A percentile compares a stretch with the other conserved stretches of the same genome.
phyloP scores from a whole-genome alignment of 1,140 invertebrate species.

The Druon quercuslanigerum region DNA sequence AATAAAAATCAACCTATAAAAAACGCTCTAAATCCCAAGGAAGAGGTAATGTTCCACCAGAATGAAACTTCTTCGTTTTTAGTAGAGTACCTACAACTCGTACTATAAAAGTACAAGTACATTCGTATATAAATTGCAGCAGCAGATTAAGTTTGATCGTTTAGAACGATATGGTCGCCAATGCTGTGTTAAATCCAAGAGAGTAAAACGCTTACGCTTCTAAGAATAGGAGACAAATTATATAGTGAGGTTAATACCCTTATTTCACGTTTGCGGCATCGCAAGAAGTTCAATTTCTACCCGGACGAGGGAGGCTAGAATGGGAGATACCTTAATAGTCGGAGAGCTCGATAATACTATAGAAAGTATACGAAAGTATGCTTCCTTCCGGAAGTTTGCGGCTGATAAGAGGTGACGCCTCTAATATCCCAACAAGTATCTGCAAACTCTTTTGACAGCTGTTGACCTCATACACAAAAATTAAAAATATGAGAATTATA shows the following conservation, averaged over 20 bases:
- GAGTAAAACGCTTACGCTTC: conserved; percentile 16
- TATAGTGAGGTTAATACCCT: conserved; percentile 16
- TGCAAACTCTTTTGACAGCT: not conserved
- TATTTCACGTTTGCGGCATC: conserved; percentile 9
- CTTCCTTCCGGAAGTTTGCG: too few relatives aligned
- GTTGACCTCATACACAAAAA: too few relatives aligned
- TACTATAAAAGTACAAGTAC: not conserved
- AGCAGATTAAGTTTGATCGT: conserved; percentile 22
- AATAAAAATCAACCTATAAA: too few relatives aligned
- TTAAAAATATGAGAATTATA: too few relatives aligned
- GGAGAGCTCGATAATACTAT: conserved; percentile 12
- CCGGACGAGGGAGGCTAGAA: not conserved
- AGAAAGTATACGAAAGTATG: conserved; percentile 1
- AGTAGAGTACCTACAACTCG: not conserved
- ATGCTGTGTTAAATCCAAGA: not conserved
- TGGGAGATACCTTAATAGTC: conserved; percentile 11
- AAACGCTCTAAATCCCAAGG: too few relatives aligned
- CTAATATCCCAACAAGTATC: not conserved
- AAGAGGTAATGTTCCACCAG: too few relatives aligned
- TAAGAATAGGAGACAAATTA: conserved; percentile 28
- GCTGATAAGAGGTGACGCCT: too few relatives aligned
- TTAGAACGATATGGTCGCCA: conserved; percentile 4
- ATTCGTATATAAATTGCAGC: conserved; percentile 16
- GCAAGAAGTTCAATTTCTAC: conserved; percentile 1
- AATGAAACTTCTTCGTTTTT: too few relatives aligned